Base-by-base conservation (phyloP, 2,113 vertebrate species). In the Stegastes partitus region DNA sequence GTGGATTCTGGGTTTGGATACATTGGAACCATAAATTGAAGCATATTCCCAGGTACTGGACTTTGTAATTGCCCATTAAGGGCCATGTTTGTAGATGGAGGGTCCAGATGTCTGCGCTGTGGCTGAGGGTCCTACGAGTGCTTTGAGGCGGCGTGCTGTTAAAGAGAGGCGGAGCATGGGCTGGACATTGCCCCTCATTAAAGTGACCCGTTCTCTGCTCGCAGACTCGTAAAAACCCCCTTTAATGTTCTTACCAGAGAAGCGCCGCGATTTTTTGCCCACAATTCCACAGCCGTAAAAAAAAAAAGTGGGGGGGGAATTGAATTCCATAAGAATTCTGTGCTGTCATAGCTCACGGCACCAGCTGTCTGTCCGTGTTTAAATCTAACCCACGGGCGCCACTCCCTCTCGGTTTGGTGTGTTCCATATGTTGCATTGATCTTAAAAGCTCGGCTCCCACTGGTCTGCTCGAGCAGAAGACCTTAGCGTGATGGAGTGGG, bases 211-310 rank as follows among this genome's bases (percentile, higher is more conserved):
- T 67, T 81, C 84, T 85, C 69, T 61, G 69, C 89, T 80, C 54
- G 75, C 63, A 80, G 81, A 79, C 79, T 70, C 56, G 83, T 92
- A 74, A 85, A 89, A 71, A 85, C 58, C 25, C 18, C 45, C 59
- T 88, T 91, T 93, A 93, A 94, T 93, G 94, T 89, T 90, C 88
- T 90, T 92, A 92, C 68, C 93, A 90, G 90, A 84, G 84, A 84
- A 87, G 84, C 83, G 66, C 76, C 82, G 79, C 89, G 88, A 75
- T 90, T 92, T 91, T 90, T 92, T 91, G 84, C 88, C 69, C 78
- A 78, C 77, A 84, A 82, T 85, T 86, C 83, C 54, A 75, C 45
- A n/a, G 77, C 81, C 4, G n/a, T 92, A 88, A 91, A 92, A 80
- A 81, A 45, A 11, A n/a, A n/a, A n/a, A n/a, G n/a, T n/a, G n/a